Evolutionary conservation across 2,113 vertebrate genomes (phyloP), one percentile per base, ranked within the genome.

Genomic region (Chrysochloris asiatica): DNA sequence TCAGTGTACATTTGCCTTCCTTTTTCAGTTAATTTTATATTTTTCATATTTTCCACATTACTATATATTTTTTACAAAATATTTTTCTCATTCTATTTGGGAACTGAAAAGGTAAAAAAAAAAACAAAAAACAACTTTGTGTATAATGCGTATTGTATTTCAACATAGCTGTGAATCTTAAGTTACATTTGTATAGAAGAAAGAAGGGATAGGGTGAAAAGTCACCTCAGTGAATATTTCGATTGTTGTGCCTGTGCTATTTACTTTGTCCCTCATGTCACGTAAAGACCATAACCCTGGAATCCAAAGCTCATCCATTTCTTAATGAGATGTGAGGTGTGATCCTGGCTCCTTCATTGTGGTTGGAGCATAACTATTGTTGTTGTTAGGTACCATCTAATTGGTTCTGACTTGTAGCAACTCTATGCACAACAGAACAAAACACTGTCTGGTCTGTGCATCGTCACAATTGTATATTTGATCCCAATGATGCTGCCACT

Each of bases 31-130:
- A 73, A 61, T 82, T 93, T 80, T 88, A 28, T 88, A 56, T 77
- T 88, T 95, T 86, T 65, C 89, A 61, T 33, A 83, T 78, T 93
- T 88, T 38, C 54, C 73, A 73, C 8, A 69, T 93, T 45, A 47
- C 36, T 89, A 36, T 88, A 76, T 67, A 76, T 26, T 82, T 77
- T 80, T 79, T 22, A 50, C 47, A 83, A 75, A 52, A 24, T 84
- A 3, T 50, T 73, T 93, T 86, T 88, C 41, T 86, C 48, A 56
- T 22, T n/a, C 84, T n/a, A 30, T 78, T 88, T 84, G 47, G 63
- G 36, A 89, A 91, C 84, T 78, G 69, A 73, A 86, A 91, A 82
- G 19, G 47, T 73, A 89, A 90, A 41, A 72, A 41, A n/a, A n/a
- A n/a, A n/a, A n/a, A n/a, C n/a, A n/a, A n/a, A n/a, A n/a, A n/a